Evolutionary conservation across 1,140 invertebrate species (phyloP), one percentile per base, ranked within the genome.

Genomic region (Drosophila lacteicornis): DNA sequence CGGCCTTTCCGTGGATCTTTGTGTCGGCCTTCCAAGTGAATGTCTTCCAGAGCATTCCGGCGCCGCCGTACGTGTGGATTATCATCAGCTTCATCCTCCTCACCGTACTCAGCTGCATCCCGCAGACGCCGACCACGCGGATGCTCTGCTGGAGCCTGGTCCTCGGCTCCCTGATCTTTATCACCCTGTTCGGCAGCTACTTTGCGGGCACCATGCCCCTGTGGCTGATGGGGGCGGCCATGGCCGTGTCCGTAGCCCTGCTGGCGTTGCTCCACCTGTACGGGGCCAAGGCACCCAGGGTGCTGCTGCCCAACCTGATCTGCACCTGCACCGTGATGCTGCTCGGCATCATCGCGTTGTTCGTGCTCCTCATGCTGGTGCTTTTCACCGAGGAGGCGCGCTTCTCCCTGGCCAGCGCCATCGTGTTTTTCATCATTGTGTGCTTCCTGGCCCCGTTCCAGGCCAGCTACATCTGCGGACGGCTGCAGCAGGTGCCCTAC

Each of bases 1-100:
- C 76, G 3, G 22, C 42, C 1, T 43, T 63, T 33, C 19, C 51
- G 1, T 79, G 76, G 77, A 25, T 60, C n/a, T 13, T 57, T 13
- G 2, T 62, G 0, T 40, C 58, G 2, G 40, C 11, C 0, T 3
- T 42, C 19, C 0, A n/a, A 5, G 36, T 43, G 7, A 15, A 42
- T 4, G 8, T 76, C 7, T 0, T 11, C 9, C 0, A n/a, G 11
- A 15, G 8, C 1, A 11, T 56, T 19, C 27, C 40, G 11, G 63
- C 68, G 33, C 67, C 67, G 15, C 17, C 63, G 8, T 70, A n/a
- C n/a, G 8, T 66, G 19, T 75, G 67, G 67, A 6, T 36, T 4
- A 0, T 70, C 2, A 0, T 40, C 22, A 8, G n/a, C 42, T 30
- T 70, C 40, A 2, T 70, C 40, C n/a, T 68, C 0, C 33, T 68